phyloP scores from a whole-genome alignment of 2,888 invertebrate genomes.

The Mesoligia furuncula region DNA sequence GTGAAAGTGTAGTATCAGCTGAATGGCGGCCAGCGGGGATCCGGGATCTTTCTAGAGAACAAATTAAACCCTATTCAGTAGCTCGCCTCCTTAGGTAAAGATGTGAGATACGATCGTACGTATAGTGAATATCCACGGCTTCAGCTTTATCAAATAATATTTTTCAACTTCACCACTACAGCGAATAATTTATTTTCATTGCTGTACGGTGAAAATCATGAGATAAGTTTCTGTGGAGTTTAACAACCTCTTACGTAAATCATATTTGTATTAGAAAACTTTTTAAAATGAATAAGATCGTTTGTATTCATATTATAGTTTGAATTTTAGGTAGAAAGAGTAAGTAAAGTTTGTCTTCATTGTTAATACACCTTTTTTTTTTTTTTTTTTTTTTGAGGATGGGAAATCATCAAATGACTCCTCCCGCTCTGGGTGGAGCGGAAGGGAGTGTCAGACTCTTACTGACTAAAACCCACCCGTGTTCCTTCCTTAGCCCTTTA shows the following conservation, averaged over 20 bases:
- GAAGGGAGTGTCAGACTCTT: too few species aligned
- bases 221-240: constrained; percentile 33
- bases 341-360: background rate
- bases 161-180: constrained; percentile 30
- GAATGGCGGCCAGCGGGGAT: constrained; percentile 67
- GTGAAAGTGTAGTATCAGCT: constrained; percentile 74
- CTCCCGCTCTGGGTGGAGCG: too few species aligned
- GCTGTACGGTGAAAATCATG: constrained; percentile 17
- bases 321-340: background rate
- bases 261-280: constrained; percentile 11
- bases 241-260: constrained; percentile 12
- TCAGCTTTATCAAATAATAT: constrained; percentile 24
- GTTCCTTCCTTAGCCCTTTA: too few species aligned
- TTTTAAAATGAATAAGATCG: constrained; percentile 4
- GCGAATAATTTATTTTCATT: constrained; percentile 40
- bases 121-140: constrained; percentile 15
- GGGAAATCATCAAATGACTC: too few species aligned
- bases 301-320: background rate
- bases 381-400: too few species aligned
- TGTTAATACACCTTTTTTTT: too few species aligned
- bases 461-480: too few species aligned
- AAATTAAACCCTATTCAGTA: constrained; percentile 77
- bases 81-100: constrained; percentile 64
- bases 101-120: constrained; percentile 46
- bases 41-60: constrained; percentile 65